Evolutionary conservation across 2,113 vertebrate genomes (phyloP).

Genomic region (Gambusia holbrooki): DNA sequence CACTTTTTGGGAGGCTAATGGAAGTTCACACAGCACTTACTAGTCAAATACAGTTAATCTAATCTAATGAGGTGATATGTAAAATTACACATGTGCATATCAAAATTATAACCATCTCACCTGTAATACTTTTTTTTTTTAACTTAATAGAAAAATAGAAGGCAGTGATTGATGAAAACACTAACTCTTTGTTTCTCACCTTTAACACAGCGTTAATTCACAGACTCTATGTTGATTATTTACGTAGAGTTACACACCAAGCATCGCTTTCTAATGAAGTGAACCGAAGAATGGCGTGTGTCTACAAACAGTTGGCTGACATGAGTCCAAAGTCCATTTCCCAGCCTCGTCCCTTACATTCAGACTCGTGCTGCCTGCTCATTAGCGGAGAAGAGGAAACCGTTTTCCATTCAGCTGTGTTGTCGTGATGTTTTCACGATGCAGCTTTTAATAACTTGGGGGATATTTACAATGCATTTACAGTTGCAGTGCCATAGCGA

Average conservation of each 20-base stretch:
- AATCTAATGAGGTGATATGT: neutral
- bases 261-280: neutral
- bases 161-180: neutral
- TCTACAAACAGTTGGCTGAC: neutral
- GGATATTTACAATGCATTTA: constrained; percentile 28
- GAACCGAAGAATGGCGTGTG: neutral
- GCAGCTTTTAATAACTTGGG: constrained; percentile 19
- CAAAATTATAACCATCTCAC: neutral
- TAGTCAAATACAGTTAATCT: neutral
- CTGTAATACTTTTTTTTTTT: neutral
- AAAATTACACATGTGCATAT: neutral
- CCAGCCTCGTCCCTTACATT: too few relatives aligned
- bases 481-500: constrained; percentile 34
- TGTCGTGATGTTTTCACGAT: neutral
- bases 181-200: neutral
- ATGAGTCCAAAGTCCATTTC: neutral
- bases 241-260: neutral
- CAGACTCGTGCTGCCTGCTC: neutral
- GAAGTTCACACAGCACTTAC: neutral
- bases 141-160: neutral
- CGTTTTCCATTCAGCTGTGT: neutral
- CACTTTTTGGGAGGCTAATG: constrained; percentile 4
- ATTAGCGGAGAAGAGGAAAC: neutral
- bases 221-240: neutral
- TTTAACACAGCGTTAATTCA: neutral